Evolutionary conservation across 2,888 invertebrate species (phyloP).

Genomic region (Glaucopsyche alexis): DNA sequence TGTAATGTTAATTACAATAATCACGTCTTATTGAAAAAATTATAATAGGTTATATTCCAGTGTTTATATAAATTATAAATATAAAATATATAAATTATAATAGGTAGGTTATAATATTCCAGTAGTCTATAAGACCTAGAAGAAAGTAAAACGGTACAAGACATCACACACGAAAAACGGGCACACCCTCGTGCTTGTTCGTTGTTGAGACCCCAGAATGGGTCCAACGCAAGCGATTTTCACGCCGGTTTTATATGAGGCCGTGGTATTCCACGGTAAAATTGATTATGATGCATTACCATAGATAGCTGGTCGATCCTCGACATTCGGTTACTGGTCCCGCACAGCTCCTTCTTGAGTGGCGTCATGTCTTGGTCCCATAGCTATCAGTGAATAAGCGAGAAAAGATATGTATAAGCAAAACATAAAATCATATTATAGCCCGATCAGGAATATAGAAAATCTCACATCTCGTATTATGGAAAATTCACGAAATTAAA

Average conservation of each 20-base stretch:
- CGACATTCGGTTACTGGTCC: constrained; percentile 88
- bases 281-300: constrained; percentile 73
- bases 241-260: not conserved
- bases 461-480: constrained; percentile 33
- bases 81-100: too few species aligned
- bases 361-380: constrained; percentile 94
- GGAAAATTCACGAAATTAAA: not conserved
- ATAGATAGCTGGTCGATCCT: constrained; percentile 89
- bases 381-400: constrained; percentile 79
- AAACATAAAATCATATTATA: constrained; percentile 48
- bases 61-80: too few species aligned
- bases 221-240: not conserved
- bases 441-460: constrained; percentile 22
- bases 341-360: constrained; percentile 89
- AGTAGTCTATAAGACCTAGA: too few species aligned
- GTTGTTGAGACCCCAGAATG: too few species aligned
- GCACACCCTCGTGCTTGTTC: not conserved
- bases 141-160: not conserved
- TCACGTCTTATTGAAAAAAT: too few species aligned
- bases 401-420: constrained; percentile 32
- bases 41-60: too few species aligned
- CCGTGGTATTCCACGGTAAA: not conserved
- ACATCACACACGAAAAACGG: constrained; percentile 10
- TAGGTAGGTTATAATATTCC: too few species aligned
- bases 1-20: too few species aligned